These are phyloP conservation scores for Ephestia elutella DNA, from an alignment of 1,140 invertebrate species.

Conservation along the genomic window DNA sequence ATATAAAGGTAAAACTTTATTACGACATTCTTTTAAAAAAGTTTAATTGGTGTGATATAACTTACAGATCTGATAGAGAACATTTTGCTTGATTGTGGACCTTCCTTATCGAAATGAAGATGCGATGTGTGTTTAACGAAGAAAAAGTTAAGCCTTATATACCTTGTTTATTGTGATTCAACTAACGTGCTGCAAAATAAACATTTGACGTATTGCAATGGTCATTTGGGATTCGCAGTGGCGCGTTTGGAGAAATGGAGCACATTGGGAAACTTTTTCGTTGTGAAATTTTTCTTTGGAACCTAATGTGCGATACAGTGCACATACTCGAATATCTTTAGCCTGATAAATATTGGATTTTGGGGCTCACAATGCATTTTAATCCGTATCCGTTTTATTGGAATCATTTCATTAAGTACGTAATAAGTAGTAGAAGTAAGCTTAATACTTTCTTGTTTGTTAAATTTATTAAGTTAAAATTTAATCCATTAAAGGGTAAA, in stretches of 20 bases:
- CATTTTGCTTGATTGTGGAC: constrained; percentile 64
- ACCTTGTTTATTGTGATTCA: constrained; percentile 63
- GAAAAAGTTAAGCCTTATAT: constrained; percentile 60
- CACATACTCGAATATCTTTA: constrained; percentile 1
- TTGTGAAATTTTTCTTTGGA: constrained; percentile 47
- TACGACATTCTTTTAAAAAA: background rate
- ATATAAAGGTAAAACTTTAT: no score
- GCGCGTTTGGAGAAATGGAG: constrained; percentile 63
- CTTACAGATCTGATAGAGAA: constrained; percentile 69
- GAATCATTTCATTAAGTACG: background rate
- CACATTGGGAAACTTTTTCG: constrained; percentile 59
- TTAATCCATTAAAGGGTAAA: no score
- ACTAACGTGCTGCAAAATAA: constrained; percentile 52
- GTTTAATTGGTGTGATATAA: no score
- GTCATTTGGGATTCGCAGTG: constrained; percentile 61
- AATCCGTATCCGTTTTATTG: constrained; percentile 12
- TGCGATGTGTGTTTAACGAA: constrained; percentile 46
- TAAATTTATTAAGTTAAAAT: no score
- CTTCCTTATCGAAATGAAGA: constrained; percentile 63
- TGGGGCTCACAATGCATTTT: background rate
- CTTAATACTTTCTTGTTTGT: no score
- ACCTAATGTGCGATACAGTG: constrained; percentile 14
- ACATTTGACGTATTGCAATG: constrained; percentile 58
- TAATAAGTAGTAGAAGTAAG: no score
- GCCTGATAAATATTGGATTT: constrained; percentile 2